These are phyloP conservation scores for Nibea albiflora DNA, from an alignment of 2,113 vertebrate genomes.

Conservation along the genomic window DNA sequence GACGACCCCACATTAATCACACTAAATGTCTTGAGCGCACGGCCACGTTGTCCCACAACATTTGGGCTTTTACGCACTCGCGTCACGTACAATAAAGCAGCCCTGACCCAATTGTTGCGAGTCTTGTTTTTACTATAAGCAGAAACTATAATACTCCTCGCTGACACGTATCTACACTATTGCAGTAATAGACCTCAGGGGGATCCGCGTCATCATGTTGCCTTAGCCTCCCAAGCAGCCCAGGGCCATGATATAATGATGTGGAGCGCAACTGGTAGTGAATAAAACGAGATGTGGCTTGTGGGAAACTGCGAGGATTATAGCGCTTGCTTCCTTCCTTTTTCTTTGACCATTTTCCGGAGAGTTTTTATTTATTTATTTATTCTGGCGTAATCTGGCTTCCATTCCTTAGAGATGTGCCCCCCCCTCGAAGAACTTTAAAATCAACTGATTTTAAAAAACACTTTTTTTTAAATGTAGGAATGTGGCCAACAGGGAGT, in stretches of 20 bases:
- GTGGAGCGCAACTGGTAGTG: constrained; percentile 46
- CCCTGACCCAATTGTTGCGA: neutral
- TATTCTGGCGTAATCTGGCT: constrained; percentile 5
- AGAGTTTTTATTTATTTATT: neutral
- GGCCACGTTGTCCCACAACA: neutral
- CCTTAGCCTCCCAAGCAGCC: constrained; percentile 57
- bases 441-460: neutral
- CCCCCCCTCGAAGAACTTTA: neutral
- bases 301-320: constrained; percentile 22
- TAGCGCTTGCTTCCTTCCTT: constrained; percentile 12
- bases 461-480: too few relatives aligned
- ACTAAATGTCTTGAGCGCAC: neutral
- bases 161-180: constrained; percentile 43
- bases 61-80: neutral
- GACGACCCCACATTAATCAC: neutral
- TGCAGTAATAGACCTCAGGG: constrained; percentile 63
- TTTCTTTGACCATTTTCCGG: neutral
- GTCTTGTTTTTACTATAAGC: constrained; percentile 9
- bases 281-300: constrained; percentile 17
- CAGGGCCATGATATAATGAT: constrained; percentile 81
- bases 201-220: constrained; percentile 47
- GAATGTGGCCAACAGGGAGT: neutral
- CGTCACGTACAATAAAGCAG: neutral
- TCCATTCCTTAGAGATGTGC: neutral
- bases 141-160: constrained; percentile 2